Percentiles rank a stretch among this genome's conserved stretches.
Conservation (phyloP, 2,888 invertebrate species). For the Agriopis aurantiaria region DNA sequence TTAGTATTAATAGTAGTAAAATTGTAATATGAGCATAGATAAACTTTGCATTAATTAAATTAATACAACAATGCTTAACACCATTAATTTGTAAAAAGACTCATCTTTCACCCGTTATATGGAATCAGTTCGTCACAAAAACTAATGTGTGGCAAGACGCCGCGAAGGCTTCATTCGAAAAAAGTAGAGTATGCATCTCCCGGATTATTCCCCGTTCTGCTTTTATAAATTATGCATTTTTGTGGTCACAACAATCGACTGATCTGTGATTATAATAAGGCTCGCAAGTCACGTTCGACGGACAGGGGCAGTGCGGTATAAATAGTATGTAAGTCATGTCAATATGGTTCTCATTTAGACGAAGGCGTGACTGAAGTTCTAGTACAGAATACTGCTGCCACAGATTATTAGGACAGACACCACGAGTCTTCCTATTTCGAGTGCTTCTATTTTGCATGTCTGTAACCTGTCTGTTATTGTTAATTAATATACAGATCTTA, state of each 20-base stretch:
- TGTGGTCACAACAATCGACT: slow-evolving; percentile 80
- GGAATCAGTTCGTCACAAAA: slow-evolving; percentile 66
- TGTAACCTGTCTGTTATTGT: too few species aligned
- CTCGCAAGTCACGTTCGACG: slow-evolving; percentile 73
- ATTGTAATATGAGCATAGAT: too few species aligned
- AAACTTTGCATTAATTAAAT: slow-evolving; percentile 36
- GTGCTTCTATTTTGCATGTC: too few species aligned
- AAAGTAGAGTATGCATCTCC: slow-evolving; percentile 63
- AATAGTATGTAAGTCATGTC: slow-evolving; percentile 59
- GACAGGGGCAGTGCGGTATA: slow-evolving; percentile 57
- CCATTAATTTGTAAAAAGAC: slow-evolving; percentile 61
- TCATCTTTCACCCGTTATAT: slow-evolving; percentile 55
- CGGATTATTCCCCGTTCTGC: slow-evolving; percentile 68
- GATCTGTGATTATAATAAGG: slow-evolving; percentile 85
- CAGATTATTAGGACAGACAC: too few species aligned
- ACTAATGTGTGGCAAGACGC: slow-evolving; percentile 66
- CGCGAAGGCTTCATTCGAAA: slow-evolving; percentile 61
- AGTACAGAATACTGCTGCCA: slow-evolving; percentile 54
- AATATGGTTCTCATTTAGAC: slow-evolving; percentile 64
- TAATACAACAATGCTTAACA: slow-evolving; percentile 14
- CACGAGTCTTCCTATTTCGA: too few species aligned
- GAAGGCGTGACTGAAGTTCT: slow-evolving; percentile 62
- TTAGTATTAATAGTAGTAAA: too few species aligned
- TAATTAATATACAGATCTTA: too few species aligned
- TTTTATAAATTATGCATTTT: slow-evolving; percentile 83